Conservation (phyloP, 1,140 invertebrate genomes). For the Drosophila bocqueti region DNA sequence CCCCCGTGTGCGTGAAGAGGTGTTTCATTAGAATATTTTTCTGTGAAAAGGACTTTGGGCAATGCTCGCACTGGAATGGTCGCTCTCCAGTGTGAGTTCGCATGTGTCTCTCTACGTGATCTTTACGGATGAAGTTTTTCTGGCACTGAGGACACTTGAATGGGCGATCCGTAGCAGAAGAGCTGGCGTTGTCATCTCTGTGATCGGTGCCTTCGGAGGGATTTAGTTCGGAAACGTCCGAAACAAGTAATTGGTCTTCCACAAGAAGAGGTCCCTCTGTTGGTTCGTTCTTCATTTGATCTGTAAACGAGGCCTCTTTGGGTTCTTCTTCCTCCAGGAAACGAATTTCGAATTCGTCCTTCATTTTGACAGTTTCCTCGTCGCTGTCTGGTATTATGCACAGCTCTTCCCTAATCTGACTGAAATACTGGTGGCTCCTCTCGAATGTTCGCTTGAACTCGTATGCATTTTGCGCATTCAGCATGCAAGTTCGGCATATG, state of each 20-base stretch:
- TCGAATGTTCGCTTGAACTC: slow-evolving; percentile 1
- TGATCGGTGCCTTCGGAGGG: background rate
- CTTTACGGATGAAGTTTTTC: too few relatives aligned
- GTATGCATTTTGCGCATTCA: background rate
- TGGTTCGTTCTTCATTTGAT: background rate
- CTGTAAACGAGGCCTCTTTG: background rate
- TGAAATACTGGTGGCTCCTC: background rate
- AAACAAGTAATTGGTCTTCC: too few relatives aligned
- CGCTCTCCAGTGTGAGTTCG: background rate
- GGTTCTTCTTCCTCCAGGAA: background rate
- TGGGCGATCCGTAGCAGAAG: too few relatives aligned
- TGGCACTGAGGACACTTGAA: too few relatives aligned
- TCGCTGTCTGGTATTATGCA: too few relatives aligned
- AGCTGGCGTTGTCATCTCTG: background rate
- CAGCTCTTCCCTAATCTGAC: background rate
- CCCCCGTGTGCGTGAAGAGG: background rate
- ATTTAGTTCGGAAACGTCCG: background rate
- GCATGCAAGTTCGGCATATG: background rate
- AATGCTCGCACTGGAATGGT: background rate
- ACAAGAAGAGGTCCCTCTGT: background rate
- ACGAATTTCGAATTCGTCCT: background rate
- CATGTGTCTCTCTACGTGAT: too few relatives aligned
- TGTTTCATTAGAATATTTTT: background rate
- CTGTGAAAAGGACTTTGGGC: background rate
- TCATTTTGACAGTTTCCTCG: background rate